Evolutionary conservation across 2,888 invertebrate genomes (phyloP), one percentile per base, ranked within the genome.

Genomic region (Chaitophorus viminalis): DNA sequence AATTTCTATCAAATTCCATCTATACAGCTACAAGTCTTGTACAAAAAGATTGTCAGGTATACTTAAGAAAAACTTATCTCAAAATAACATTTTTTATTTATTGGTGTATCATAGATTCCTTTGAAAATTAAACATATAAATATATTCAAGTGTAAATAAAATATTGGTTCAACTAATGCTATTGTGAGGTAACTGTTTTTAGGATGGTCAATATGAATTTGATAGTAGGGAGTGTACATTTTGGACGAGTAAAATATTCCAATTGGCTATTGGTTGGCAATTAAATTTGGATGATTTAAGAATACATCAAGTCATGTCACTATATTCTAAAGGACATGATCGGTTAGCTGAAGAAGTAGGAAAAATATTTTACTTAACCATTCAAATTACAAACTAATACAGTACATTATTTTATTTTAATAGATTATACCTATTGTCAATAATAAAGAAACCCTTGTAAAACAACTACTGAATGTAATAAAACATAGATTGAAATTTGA

Each of bases 251-350:
- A 94, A 94, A 90, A 94, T 96, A 85, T 92, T 94, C 75, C 92
- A 93, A 18, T 91, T 98, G 83, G 95, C 96, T 0, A 93, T 94
- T 46, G 93, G 95, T 84, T 97, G 98, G 96, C 94, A 94, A 89
- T 92, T 97, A 84, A 94, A 96, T 89, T 92, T 93, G 29, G 96
- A 96, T 90, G 93, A 94, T 78, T 92, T 98, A 74, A 93, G 94
- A 89, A 93, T 96, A 84, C 95, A 95, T 91, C 96, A 97, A 93
- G 95, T 96, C 89, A 93, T 93, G 90, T 93, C 93, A 90, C 92
- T 94, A 76, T 94, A 94, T 90, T 92, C 92, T 14, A 92, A 92
- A 89, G 94, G 94, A 68, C 92, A 93, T 90, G 94, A 94, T 91
- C 92, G 92, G 89, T 90, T 93, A 54, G 94, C 94, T 70, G 93